A percentile compares a stretch with the other conserved stretches of the same genome.
phyloP scores from a whole-genome alignment of 1,140 invertebrate genomes.

The Zaprionus camerounensis region DNA sequence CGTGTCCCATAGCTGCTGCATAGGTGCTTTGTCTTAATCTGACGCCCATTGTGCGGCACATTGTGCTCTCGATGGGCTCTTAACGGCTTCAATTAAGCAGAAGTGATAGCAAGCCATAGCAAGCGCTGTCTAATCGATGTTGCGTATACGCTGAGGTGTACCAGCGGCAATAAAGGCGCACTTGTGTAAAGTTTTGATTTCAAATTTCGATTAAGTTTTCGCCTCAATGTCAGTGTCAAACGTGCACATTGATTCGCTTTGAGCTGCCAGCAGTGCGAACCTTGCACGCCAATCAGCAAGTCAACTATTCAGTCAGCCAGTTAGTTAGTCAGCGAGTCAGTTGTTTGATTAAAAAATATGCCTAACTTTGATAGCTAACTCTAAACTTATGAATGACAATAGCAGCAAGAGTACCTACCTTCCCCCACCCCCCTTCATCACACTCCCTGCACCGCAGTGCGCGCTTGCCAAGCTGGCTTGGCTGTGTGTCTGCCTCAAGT shows the following conservation, averaged over 20 bases:
- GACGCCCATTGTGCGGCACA: constrained; percentile 63
- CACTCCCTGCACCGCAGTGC: not conserved
- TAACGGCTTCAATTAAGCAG: constrained; percentile 69
- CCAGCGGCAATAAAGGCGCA: not conserved
- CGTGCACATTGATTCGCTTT: constrained; percentile 5
- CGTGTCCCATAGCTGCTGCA: constrained; percentile 36
- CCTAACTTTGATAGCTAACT: constrained; percentile 42
- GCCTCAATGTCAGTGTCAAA: constrained; percentile 44
- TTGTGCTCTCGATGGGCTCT: constrained; percentile 45
- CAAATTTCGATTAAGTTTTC: not conserved
- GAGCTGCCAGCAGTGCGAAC: constrained; percentile 39
- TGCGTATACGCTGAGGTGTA: constrained; percentile 11
- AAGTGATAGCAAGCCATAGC: constrained; percentile 46
- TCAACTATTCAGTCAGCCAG: constrained; percentile 8
- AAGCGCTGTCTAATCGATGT: constrained; percentile 31
- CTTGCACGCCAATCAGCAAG: constrained; percentile 43
- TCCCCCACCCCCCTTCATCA: not conserved
- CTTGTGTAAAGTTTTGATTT: not conserved
- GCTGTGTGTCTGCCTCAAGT: constrained; percentile 49
- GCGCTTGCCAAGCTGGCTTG: constrained; percentile 29
- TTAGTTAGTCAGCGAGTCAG: constrained; percentile 27
- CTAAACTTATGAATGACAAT: constrained; percentile 59
- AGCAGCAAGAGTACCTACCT: constrained; percentile 10
- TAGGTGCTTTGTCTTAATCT: constrained; percentile 78
- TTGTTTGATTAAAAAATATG: constrained; percentile 62